Evolutionary conservation across 2,797 vertebrate genomes (phyloP), one percentile per base, ranked within the genome.

Genomic region (Ispidina picta): DNA sequence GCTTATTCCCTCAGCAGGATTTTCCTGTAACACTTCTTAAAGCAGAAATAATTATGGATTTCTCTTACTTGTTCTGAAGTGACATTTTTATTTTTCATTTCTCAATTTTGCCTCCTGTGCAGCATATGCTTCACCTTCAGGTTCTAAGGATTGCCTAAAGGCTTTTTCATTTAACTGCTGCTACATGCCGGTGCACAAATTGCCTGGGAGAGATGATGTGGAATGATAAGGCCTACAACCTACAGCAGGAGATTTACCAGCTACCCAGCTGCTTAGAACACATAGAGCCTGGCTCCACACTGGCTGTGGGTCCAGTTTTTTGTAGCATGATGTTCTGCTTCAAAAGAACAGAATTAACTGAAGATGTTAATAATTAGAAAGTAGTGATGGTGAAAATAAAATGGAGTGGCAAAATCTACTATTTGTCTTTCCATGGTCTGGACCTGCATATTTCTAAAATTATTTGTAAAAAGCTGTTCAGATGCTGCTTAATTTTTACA

Each of bases 71-170:
- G 66, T 92, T 93, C 76, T 87, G 66, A 26, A 52, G 58, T 65
- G 80, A 86, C 64, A 88, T 90, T 96, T 97, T 93, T 88, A 78
- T 92, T 94, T 95, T 94, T 92, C 63, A 86, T 90, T 80, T 95
- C 82, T 96, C 76, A 91, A 11, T 82, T 73, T 93, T 91, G 74
- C 76, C 49, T 92, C 64, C 49, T 72, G 49, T 89, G 76, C 29
- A 85, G 78, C 29, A 83, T 58, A 54, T 2, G 26, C 41, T 68
- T 95, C 90, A 95, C 82, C 72, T 92, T 63, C 71, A 77, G 7
- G 76, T 91, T 64, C 5, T 12, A 81, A 93, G 83, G 69, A 70
- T 70, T 74, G 83, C 44, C 52, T 87, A 84, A 92, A 88, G 65
- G 23, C 26, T 65, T 95, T 94, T 91, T 63, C 58, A 71, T 93